Evolutionary conservation across 2,113 vertebrate species (phyloP).

Genomic region (Kryptolebias marmoratus): DNA sequence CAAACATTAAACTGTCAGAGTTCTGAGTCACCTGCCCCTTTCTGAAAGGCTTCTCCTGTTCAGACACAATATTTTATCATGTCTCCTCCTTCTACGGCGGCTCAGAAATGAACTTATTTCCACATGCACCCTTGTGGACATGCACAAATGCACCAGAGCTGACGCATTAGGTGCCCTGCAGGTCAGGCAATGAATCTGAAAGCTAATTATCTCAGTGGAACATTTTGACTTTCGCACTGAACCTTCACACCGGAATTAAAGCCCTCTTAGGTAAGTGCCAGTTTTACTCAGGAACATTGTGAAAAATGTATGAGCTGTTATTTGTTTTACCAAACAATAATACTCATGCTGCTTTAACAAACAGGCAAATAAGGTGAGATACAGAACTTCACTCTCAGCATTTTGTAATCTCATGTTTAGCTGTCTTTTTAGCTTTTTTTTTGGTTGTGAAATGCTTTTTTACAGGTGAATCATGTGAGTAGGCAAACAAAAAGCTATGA

Average conservation of each 20-base stretch:
- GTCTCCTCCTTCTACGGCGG: background rate
- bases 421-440: no score
- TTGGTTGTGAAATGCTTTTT: background rate
- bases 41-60: background rate
- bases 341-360: background rate
- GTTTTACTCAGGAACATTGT: background rate
- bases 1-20: background rate
- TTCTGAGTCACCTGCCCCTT: constrained; percentile 2
- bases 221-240: constrained; percentile 48
- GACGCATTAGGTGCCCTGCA: constrained; percentile 41
- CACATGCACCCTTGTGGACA: constrained; percentile 20
- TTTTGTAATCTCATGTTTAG: no score
- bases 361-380: background rate
- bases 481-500: background rate
- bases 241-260: constrained; percentile 36
- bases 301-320: background rate
- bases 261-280: constrained; percentile 31
- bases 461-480: background rate
- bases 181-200: constrained; percentile 52
- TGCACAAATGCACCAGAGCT: constrained; percentile 42
- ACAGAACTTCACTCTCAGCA: background rate
- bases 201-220: constrained; percentile 61
- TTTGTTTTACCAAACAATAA: background rate
- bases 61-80: background rate
- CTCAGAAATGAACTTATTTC: background rate